Percentiles rank a stretch among this genome's conserved stretches.
Evolutionary conservation across 2,888 invertebrate species (phyloP).

Genomic region (Homarus gammarus): DNA sequence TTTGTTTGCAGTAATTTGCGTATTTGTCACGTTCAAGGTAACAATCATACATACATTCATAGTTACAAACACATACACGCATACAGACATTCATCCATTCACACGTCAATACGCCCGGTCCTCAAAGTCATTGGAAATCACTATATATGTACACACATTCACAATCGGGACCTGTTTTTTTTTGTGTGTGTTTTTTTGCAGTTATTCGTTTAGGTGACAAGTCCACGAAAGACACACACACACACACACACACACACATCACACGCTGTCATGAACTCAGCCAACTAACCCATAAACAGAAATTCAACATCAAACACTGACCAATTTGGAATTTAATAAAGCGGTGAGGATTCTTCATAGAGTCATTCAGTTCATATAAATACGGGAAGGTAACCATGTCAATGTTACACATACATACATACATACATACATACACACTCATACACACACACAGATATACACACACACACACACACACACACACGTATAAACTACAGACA

Average conservation of each 20-base stretch:
- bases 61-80: not conserved
- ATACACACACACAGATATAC: not conserved
- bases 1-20: too few relatives aligned
- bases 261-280: not conserved
- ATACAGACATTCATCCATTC: not conserved
- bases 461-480: not conserved
- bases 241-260: not conserved
- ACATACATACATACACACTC: too few relatives aligned
- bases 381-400: too few relatives aligned
- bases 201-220: too few relatives aligned
- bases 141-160: not conserved
- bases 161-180: not conserved
- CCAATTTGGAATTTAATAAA: conserved; percentile 8
- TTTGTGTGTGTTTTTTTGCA: too few relatives aligned
- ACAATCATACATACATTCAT: not conserved
- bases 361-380: not conserved
- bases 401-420: too few relatives aligned
- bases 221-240: too few relatives aligned
- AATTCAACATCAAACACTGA: not conserved
- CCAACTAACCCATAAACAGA: not conserved
- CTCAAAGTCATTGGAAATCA: not conserved
- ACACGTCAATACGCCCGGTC: not conserved
- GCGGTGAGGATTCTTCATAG: not conserved
- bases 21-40: too few relatives aligned
- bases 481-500: not conserved